phyloP scores from a whole-genome alignment of 2,888 invertebrate genomes.

The Conchocele bisecta region DNA sequence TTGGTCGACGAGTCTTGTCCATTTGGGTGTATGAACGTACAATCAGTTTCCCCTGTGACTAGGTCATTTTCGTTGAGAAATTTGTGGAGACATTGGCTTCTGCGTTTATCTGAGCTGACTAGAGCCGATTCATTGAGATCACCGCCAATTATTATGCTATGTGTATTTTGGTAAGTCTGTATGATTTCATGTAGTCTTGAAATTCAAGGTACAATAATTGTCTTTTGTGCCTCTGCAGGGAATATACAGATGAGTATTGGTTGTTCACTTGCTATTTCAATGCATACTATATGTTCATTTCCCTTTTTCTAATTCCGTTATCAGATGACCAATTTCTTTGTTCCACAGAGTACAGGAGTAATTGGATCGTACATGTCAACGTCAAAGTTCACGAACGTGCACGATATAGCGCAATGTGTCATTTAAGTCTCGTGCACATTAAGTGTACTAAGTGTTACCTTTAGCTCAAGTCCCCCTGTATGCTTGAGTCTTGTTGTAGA shows the following conservation, averaged over 20 bases:
- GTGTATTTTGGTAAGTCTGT: background rate
- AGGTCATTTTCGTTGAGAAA: slow-evolving; percentile 13
- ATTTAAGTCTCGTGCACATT: too few species aligned
- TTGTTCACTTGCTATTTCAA: background rate
- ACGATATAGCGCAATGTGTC: too few species aligned
- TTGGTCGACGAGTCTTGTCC: slow-evolving; percentile 26
- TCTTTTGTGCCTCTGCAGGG: slow-evolving; percentile 13
- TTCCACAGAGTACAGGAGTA: slow-evolving; percentile 21
- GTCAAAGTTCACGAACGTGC: too few species aligned
- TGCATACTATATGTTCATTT: slow-evolving; percentile 17
- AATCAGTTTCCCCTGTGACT: background rate
- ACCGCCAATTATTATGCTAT: slow-evolving; percentile 14
- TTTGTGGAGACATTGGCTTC: background rate
- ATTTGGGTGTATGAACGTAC: slow-evolving; percentile 22
- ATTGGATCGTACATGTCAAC: slow-evolving; percentile 17
- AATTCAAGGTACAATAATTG: background rate
- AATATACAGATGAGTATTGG: slow-evolving; percentile 10
- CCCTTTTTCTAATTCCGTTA: slow-evolving; percentile 1
- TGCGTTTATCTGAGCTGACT: background rate
- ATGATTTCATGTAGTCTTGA: slow-evolving; percentile 12
- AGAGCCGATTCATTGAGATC: slow-evolving; percentile 16
- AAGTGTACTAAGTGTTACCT: too few species aligned
- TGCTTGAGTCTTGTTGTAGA: too few species aligned
- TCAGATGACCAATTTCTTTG: slow-evolving; percentile 16
- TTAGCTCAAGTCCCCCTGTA: too few species aligned